phyloP scores from a whole-genome alignment of 2,113 vertebrate species.

The Prietella phreatophila region DNA sequence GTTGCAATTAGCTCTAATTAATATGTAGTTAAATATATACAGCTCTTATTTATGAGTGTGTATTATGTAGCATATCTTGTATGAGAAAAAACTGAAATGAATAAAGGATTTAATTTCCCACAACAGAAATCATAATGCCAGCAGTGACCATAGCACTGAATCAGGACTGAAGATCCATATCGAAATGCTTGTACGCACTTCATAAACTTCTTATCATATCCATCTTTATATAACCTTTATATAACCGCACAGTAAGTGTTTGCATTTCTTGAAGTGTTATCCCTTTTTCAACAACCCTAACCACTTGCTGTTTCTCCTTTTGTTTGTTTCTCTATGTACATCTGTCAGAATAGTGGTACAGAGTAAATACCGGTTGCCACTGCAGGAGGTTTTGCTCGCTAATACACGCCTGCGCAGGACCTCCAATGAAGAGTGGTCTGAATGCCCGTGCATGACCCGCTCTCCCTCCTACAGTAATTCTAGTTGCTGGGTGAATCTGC shows the following conservation, averaged over 20 bases:
- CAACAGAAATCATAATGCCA: neutral
- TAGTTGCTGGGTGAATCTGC: conserved; percentile 15
- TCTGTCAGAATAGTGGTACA: conserved; percentile 10
- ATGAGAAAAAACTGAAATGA: neutral
- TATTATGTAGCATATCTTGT: neutral
- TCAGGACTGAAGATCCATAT: neutral
- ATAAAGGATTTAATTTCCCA: neutral
- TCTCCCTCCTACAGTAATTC: conserved; percentile 1
- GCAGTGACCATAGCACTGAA: neutral
- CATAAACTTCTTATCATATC: neutral
- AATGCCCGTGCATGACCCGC: conserved; percentile 20
- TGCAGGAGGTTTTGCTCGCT: neutral
- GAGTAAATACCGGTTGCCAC: conserved; percentile 1
- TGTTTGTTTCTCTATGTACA: neutral
- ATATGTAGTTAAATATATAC: neutral
- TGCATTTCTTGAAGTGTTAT: conserved; percentile 14
- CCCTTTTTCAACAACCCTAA: neutral
- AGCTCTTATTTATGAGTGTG: neutral
- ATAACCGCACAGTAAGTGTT: neutral
- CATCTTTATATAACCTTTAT: conserved; percentile 11
- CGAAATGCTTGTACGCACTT: neutral
- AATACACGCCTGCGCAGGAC: neutral
- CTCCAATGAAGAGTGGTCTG: conserved; percentile 23
- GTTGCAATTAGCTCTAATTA: neutral
- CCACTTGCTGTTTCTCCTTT: neutral